Conservation (phyloP, 2,113 vertebrate genomes). For the Sceloporus tristichus region DNA sequence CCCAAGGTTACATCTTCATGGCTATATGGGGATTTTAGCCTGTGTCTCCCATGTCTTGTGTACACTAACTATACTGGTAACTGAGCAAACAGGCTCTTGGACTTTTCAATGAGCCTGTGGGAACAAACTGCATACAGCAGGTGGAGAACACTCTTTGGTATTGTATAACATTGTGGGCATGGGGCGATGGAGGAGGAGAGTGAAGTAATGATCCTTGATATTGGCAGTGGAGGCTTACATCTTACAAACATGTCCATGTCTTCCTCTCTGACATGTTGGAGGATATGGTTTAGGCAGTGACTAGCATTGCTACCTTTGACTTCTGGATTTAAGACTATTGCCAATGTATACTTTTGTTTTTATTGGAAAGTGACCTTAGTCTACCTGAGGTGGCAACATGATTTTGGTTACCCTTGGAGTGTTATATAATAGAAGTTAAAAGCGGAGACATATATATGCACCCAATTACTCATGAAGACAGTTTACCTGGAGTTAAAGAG, state of each 20-base stretch:
- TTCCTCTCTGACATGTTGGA: neutral
- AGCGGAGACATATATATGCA: neutral
- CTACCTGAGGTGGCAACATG: no score
- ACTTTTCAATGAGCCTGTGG: neutral
- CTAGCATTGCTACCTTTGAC: no score
- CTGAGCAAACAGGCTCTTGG: neutral
- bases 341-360: no score
- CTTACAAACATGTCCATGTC: neutral
- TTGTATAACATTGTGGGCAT: neutral
- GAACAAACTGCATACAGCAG: neutral
- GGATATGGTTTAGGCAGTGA: neutral
- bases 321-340: no score
- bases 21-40: neutral
- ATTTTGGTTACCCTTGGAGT: no score
- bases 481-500: neutral
- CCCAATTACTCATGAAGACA: neutral
- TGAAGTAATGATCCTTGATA: slow-evolving; percentile 5
- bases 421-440: no score
- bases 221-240: neutral
- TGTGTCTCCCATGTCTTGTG: neutral
- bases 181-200: neutral
- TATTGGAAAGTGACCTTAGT: no score
- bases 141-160: neutral
- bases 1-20: neutral
- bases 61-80: neutral